Evolutionary conservation across 2,888 invertebrate genomes (phyloP).

Genomic region (Mesochorus sp.): DNA sequence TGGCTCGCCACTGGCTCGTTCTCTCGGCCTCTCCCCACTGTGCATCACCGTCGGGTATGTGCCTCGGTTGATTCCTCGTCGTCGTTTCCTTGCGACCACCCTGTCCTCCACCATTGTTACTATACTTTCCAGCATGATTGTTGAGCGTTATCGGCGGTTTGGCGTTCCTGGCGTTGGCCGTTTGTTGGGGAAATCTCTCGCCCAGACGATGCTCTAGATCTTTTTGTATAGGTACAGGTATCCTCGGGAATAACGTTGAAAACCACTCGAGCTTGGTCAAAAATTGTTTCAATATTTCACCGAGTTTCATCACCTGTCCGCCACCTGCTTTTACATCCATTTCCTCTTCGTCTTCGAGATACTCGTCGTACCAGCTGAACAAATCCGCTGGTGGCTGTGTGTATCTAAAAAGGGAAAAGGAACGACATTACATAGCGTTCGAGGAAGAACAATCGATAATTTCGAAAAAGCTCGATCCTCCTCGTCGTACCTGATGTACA

Average conservation of each 20-base stretch:
- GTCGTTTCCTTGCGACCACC: constrained; percentile 74
- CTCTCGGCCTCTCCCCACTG: constrained; percentile 82
- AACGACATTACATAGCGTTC: constrained; percentile 3
- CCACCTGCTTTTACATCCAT: constrained; percentile 99
- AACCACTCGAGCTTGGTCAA: constrained; percentile 99
- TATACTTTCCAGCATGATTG: constrained; percentile 78
- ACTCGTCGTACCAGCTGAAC: constrained; percentile 98
- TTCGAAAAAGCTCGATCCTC: neutral
- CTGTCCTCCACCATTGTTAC: constrained; percentile 61
- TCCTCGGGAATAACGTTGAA: constrained; percentile 98
- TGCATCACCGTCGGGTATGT: constrained; percentile 80
- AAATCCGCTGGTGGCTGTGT: constrained; percentile 98
- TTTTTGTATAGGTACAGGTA: constrained; percentile 98
- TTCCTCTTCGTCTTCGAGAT: constrained; percentile 98
- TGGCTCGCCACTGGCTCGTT: constrained; percentile 81
- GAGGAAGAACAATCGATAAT: neutral
- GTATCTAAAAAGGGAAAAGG: constrained; percentile 87
- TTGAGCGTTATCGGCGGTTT: constrained; percentile 80
- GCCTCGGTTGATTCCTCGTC: constrained; percentile 72
- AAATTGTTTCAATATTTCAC: constrained; percentile 95
- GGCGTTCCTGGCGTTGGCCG: constrained; percentile 79
- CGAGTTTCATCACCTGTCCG: constrained; percentile 95
- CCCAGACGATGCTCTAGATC: constrained; percentile 90
- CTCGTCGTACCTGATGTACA: constrained; percentile 87
- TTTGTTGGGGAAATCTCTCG: constrained; percentile 85